These are phyloP conservation scores for Thaumatotibia leucotreta DNA, from an alignment of 1,140 invertebrate species.

Conservation along the genomic window DNA sequence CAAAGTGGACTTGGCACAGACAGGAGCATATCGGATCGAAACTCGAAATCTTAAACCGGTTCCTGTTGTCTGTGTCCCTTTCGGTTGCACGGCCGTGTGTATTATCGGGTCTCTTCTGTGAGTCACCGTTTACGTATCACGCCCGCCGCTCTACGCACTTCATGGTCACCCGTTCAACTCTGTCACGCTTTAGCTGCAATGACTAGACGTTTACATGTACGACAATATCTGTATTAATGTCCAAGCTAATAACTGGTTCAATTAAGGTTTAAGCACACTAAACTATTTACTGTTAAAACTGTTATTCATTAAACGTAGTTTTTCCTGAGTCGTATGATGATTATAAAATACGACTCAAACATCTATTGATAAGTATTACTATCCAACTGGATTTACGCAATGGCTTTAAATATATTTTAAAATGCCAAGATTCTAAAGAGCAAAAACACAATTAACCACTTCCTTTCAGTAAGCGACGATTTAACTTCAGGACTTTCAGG, in stretches of 20 bases:
- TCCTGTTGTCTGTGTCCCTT: slow-evolving; percentile 47
- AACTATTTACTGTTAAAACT: no score
- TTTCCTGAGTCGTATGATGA: no score
- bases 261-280: no score
- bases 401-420: not conserved
- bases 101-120: slow-evolving; percentile 53
- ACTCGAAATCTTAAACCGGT: slow-evolving; percentile 74
- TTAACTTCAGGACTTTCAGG: not conserved
- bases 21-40: slow-evolving; percentile 74
- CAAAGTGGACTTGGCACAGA: slow-evolving; percentile 62
- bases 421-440: not conserved
- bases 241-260: slow-evolving; percentile 32
- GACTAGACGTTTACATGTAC: slow-evolving; percentile 59
- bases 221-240: slow-evolving; percentile 68
- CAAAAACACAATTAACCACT: not conserved
- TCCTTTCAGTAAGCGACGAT: not conserved
- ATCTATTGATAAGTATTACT: no score
- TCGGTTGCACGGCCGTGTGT: slow-evolving; percentile 27
- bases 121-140: slow-evolving; percentile 71
- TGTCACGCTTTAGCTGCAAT: slow-evolving; percentile 69
- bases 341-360: not conserved
- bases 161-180: slow-evolving; percentile 71
- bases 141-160: slow-evolving; percentile 67
- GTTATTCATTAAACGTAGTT: no score
- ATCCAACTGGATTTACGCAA: no score